A percentile compares a stretch with the other conserved stretches of the same genome.
Conservation (phyloP, 2,888 invertebrate genomes). For the Rutpela maculata region DNA sequence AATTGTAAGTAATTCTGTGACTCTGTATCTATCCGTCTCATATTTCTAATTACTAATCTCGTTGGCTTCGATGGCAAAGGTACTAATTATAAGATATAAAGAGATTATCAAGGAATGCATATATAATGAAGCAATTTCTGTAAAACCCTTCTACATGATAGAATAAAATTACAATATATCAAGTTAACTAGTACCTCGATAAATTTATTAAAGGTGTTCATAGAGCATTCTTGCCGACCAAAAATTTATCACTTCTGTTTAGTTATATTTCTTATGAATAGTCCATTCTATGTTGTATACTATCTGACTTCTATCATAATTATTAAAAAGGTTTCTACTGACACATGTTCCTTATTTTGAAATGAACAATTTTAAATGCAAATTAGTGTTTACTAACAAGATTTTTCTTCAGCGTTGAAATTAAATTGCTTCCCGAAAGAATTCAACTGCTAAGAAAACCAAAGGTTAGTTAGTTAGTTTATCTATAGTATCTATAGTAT, state of each 20-base stretch:
- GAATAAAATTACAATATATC: conserved; percentile 50
- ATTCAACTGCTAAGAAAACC: too few species aligned
- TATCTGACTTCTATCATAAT: background rate
- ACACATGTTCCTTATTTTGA: too few species aligned
- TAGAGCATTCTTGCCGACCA: conserved; percentile 14
- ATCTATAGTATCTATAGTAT: too few species aligned
- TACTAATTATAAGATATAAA: conserved; percentile 47
- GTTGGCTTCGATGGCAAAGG: conserved; percentile 31
- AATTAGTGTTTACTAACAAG: too few species aligned
- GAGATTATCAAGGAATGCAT: conserved; percentile 46
- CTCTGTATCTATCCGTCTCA: conserved; percentile 26
- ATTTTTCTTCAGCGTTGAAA: too few species aligned
- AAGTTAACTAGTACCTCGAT: conserved; percentile 41
- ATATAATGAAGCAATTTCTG: conserved; percentile 50
- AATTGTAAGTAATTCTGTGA: conserved; percentile 31
- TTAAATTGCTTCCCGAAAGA: too few species aligned
- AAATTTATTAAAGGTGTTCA: conserved; percentile 42
- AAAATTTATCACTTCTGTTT: conserved; percentile 28
- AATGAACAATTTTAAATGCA: too few species aligned
- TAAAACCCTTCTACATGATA: conserved; percentile 34
- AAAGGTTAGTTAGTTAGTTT: too few species aligned
- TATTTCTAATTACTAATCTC: conserved; percentile 48
- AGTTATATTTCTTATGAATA: conserved; percentile 4
- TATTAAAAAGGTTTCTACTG: background rate
- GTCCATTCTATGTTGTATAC: background rate